Evolutionary conservation across 2,113 vertebrate species (phyloP).

Genomic region (Callithrix jacchus): DNA sequence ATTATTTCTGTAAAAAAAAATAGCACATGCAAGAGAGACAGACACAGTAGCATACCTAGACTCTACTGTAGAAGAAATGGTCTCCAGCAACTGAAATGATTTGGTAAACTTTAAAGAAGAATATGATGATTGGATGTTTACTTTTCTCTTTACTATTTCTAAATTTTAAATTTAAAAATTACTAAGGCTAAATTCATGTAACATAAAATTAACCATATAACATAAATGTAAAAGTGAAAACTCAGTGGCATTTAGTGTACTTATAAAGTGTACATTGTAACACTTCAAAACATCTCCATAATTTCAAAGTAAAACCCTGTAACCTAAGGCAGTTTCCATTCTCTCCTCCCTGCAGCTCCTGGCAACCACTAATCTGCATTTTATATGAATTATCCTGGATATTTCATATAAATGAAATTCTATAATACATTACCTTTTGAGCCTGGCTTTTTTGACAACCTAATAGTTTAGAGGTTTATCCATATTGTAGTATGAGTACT

Average conservation of each 20-base stretch:
- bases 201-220: neutral
- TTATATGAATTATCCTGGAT: neutral
- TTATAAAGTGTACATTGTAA: neutral
- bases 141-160: neutral
- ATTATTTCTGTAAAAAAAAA: neutral
- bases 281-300: neutral
- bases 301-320: neutral
- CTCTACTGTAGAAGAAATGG: neutral
- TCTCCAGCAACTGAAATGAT: neutral
- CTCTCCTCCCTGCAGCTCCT: neutral
- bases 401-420: neutral
- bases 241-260: neutral
- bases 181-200: neutral
- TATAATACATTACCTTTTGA: neutral
- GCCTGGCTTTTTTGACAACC: neutral
- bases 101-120: neutral
- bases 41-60: neutral
- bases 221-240: neutral
- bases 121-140: neutral
- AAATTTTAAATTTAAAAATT: neutral
- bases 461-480: neutral
- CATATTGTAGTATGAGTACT: neutral
- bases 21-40: neutral
- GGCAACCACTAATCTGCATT: neutral
- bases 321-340: neutral